These are phyloP conservation scores for Capricornis sumatraensis DNA, from an alignment of 2,113 vertebrate genomes.

Conservation along the genomic window DNA sequence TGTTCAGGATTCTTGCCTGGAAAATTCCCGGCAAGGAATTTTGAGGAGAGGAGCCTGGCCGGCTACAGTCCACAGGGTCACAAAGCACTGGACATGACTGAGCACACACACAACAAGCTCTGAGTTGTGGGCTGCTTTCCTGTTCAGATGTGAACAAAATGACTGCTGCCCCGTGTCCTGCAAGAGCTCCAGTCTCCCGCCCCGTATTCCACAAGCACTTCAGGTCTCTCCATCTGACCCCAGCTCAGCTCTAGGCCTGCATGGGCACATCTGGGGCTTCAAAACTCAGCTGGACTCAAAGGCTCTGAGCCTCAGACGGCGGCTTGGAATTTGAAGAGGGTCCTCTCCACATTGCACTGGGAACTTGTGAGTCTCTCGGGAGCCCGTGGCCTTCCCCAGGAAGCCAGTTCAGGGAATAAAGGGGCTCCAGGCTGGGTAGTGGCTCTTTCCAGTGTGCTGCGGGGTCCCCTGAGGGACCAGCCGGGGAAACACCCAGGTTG, in stretches of 20 bases:
- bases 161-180: not conserved
- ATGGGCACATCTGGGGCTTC: accelerated
- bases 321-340: not conserved
- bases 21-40: not conserved
- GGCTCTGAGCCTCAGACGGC: not conserved
- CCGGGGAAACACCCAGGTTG: not conserved
- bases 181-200: not conserved
- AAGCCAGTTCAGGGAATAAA: not conserved
- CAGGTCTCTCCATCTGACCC: not conserved
- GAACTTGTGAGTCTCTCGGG: not conserved
- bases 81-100: not conserved
- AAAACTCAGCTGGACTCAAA: no score
- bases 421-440: not conserved
- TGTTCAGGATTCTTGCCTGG: not conserved
- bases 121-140: not conserved
- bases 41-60: not conserved
- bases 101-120: not conserved
- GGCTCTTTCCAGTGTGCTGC: not conserved
- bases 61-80: not conserved
- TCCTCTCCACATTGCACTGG: not conserved
- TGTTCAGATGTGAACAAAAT: not conserved
- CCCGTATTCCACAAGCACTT: not conserved
- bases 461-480: not conserved
- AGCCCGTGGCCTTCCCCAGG: not conserved
- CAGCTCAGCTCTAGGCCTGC: not conserved